Conservation (phyloP, 2,888 invertebrate genomes). For the Bugula neritina region DNA sequence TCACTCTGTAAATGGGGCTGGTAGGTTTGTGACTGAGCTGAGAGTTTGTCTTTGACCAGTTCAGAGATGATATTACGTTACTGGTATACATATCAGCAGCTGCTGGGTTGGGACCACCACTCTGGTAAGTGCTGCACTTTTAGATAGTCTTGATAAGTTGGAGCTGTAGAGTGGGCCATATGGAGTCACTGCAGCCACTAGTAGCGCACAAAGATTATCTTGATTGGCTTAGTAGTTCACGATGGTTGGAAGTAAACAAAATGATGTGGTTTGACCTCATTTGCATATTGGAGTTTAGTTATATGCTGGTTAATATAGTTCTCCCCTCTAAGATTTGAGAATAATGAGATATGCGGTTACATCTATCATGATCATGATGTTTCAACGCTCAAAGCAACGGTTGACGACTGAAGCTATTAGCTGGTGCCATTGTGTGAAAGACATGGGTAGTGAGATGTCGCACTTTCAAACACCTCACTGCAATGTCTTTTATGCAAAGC, state of each 20-base stretch:
- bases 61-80: too few species aligned
- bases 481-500: slow-evolving; percentile 87
- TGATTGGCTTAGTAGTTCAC: too few species aligned
- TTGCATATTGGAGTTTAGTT: slow-evolving; percentile 9
- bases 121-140: too few species aligned
- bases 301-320: neutral
- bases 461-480: slow-evolving; percentile 72
- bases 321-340: neutral
- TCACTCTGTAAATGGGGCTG: neutral
- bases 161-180: too few species aligned
- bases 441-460: slow-evolving; percentile 97
- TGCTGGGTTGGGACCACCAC: too few species aligned
- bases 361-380: slow-evolving; percentile 9
- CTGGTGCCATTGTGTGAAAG: slow-evolving; percentile 67
- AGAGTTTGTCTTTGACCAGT: too few species aligned
- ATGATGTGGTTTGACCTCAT: slow-evolving; percentile 26
- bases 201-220: too few species aligned
- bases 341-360: slow-evolving; percentile 18
- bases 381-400: neutral
- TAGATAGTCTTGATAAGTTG: too few species aligned
- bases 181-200: too few species aligned
- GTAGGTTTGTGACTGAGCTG: neutral
- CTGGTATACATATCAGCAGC: too few species aligned
- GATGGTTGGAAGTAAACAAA: slow-evolving; percentile 14
- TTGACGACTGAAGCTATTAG: neutral